Percentiles rank a stretch among this genome's conserved stretches.
phyloP scores from a whole-genome alignment of 2,888 invertebrate genomes.

The Cerastoderma edule region DNA sequence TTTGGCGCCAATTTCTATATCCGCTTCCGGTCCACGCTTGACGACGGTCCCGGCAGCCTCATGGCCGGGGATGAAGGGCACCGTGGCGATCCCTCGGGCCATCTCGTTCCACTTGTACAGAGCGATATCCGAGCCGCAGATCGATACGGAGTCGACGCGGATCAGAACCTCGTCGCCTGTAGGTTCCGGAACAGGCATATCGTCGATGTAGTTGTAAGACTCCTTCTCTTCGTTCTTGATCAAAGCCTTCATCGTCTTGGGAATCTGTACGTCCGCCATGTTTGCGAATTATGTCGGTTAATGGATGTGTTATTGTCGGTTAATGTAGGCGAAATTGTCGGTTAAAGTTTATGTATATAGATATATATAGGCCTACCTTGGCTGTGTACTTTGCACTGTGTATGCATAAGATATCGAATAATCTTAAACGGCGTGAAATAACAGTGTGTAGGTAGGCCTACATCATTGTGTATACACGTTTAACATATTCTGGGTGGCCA shows the following conservation, averaged over 20 bases:
- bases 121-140: slow-evolving; percentile 80
- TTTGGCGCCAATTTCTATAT: slow-evolving; percentile 70
- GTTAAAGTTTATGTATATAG: no score
- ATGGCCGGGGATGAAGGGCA: slow-evolving; percentile 81
- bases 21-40: slow-evolving; percentile 77
- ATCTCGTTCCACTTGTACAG: slow-evolving; percentile 78
- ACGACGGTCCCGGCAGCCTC: slow-evolving; percentile 80
- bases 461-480: no score
- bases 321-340: no score
- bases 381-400: no score
- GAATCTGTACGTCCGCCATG: slow-evolving; percentile 46
- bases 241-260: slow-evolving; percentile 74
- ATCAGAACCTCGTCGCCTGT: slow-evolving; percentile 76
- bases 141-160: slow-evolving; percentile 75
- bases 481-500: no score
- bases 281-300: no score
- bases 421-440: no score
- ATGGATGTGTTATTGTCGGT: no score
- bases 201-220: slow-evolving; percentile 71
- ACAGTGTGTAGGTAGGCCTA: no score
- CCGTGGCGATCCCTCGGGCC: slow-evolving; percentile 77
- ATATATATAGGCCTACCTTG: no score
- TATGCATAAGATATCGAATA: no score
- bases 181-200: slow-evolving; percentile 74
- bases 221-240: slow-evolving; percentile 74